phyloP scores from a whole-genome alignment of 2,888 invertebrate genomes.

The Hartigia nigra region DNA sequence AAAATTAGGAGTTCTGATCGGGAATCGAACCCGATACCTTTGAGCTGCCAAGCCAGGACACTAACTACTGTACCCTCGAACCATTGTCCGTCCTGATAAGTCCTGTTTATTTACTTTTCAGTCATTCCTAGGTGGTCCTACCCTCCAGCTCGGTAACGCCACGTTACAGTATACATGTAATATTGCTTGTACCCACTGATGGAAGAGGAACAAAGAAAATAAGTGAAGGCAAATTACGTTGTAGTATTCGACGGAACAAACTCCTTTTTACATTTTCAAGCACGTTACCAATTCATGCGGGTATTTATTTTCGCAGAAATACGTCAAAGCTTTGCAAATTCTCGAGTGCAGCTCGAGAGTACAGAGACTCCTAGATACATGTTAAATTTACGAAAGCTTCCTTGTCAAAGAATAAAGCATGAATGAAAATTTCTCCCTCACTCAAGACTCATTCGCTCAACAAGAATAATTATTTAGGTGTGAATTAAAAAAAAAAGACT shows the following conservation, averaged over 20 bases:
- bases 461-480: background rate
- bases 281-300: background rate
- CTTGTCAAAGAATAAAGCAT: background rate
- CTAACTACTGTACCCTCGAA: too few relatives aligned
- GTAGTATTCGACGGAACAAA: background rate
- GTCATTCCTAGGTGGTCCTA: too few relatives aligned
- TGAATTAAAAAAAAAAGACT: background rate
- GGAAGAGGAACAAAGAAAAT: background rate
- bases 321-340: background rate
- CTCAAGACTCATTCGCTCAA: background rate
- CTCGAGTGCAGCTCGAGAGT: background rate
- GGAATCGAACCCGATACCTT: too few relatives aligned
- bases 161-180: too few relatives aligned
- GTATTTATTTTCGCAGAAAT: background rate
- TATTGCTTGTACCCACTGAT: background rate
- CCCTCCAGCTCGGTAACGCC: too few relatives aligned
- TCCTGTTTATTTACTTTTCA: too few relatives aligned
- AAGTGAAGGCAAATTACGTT: background rate
- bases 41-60: too few relatives aligned
- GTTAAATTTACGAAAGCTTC: background rate
- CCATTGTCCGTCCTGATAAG: too few relatives aligned
- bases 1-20: too few relatives aligned
- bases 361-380: background rate
- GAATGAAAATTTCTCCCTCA: background rate
- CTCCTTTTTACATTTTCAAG: background rate